Percentiles rank a stretch among this genome's conserved stretches.
These are phyloP conservation scores for Lindbergichthys nudifrons DNA, from an alignment of 2,797 vertebrate genomes.

Conservation along the genomic window DNA sequence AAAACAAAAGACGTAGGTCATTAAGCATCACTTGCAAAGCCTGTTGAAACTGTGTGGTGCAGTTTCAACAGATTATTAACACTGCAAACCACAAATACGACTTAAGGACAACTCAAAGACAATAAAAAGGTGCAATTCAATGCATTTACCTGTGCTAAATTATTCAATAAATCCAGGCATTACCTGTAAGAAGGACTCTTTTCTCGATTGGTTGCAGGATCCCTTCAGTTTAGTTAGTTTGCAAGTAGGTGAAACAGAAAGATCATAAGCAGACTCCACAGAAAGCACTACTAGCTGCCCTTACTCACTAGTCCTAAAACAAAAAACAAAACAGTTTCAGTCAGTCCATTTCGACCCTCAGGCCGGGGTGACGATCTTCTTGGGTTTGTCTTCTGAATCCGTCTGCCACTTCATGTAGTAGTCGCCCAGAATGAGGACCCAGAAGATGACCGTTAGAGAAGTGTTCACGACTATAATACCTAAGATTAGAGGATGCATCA, in stretches of 20 bases:
- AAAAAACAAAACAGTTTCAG: conserved; percentile 25
- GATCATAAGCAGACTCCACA: conserved; percentile 30
- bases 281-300: conserved; percentile 60
- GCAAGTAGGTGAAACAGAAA: conserved; percentile 28
- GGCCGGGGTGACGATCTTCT: conserved; percentile 71
- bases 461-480: conserved; percentile 76
- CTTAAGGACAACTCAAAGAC: conserved; percentile 1
- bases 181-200: conserved; percentile 56
- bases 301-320: conserved; percentile 41
- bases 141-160: background rate
- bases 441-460: conserved; percentile 75
- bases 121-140: background rate
- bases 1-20: conserved; percentile 3
- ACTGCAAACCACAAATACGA: background rate
- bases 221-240: conserved; percentile 10
- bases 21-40: conserved; percentile 9
- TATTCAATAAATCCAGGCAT: background rate
- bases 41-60: background rate
- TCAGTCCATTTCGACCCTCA: conserved; percentile 65
- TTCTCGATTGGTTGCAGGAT: conserved; percentile 21
- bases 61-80: conserved; percentile 14
- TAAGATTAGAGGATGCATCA: conserved; percentile 81
- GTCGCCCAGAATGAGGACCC: conserved; percentile 76
- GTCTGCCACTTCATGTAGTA: conserved; percentile 65
- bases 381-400: conserved; percentile 74